Conservation (phyloP, 2,113 vertebrate genomes). For the Oreochromis tanganicae region DNA sequence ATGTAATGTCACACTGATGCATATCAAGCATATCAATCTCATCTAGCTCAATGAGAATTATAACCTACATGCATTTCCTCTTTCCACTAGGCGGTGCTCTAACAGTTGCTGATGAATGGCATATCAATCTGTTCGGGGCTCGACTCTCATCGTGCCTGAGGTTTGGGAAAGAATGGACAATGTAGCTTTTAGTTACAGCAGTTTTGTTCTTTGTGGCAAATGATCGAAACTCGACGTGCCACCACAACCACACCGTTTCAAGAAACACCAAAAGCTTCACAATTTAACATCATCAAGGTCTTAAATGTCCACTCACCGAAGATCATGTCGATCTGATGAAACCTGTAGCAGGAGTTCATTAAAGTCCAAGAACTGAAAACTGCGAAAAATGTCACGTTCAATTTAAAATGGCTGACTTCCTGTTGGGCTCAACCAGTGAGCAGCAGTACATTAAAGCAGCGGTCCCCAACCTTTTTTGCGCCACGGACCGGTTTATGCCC, state of each 20-base stretch:
- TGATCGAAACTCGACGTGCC: not conserved
- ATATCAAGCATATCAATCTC: not conserved
- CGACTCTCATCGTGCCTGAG: not conserved
- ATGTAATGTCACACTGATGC: not conserved
- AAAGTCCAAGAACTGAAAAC: not conserved
- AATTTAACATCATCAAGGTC: not conserved
- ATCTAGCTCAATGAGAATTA: not conserved
- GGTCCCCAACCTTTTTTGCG: too few relatives aligned
- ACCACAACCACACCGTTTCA: not conserved
- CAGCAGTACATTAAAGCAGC: too few relatives aligned
- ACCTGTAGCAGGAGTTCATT: not conserved
- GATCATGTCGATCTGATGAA: not conserved
- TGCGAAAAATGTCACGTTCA: fast-evolving
- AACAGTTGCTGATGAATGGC: not conserved
- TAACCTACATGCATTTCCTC: not conserved
- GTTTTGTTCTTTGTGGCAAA: not conserved
- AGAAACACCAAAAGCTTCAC: not conserved
- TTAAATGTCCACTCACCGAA: not conserved
- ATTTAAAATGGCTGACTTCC: not conserved
- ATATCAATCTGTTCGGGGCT: not conserved
- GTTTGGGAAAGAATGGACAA: not conserved
- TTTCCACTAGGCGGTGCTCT: not conserved
- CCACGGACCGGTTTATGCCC: too few relatives aligned
- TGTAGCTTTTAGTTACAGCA: not conserved
- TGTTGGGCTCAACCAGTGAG: not conserved